A percentile compares a stretch with the other conserved stretches of the same genome.
These are phyloP conservation scores for Luffia ferchaultella DNA, from an alignment of 2,888 invertebrate species.

Conservation along the genomic window DNA sequence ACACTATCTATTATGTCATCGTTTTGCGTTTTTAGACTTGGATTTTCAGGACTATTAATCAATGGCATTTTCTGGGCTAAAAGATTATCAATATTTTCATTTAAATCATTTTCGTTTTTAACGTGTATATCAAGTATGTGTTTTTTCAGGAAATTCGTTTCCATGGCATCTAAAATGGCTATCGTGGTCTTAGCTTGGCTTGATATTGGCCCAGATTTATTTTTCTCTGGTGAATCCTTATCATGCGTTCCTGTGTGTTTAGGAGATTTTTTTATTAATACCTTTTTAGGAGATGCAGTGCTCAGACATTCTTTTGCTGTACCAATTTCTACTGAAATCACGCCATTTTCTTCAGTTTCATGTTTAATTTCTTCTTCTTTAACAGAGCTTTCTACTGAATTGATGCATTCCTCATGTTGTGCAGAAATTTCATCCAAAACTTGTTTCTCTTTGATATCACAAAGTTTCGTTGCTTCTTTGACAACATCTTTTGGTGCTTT, in stretches of 20 bases:
- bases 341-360: not conserved
- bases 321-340: slow-evolving; percentile 35
- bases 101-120: slow-evolving; percentile 43
- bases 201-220: slow-evolving; percentile 16
- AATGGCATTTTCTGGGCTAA: slow-evolving; percentile 1
- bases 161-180: slow-evolving; percentile 43
- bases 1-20: not conserved
- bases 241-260: slow-evolving; percentile 23
- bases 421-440: slow-evolving; percentile 21
- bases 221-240: not conserved
- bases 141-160: slow-evolving; percentile 40
- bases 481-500: slow-evolving; percentile 22
- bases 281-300: slow-evolving; percentile 34
- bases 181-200: slow-evolving; percentile 36
- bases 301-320: slow-evolving; percentile 47
- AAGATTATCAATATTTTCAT: slow-evolving; percentile 28
- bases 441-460: slow-evolving; percentile 46
- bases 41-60: slow-evolving; percentile 10
- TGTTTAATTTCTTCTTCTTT: not conserved
- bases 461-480: slow-evolving; percentile 41
- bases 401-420: slow-evolving; percentile 14
- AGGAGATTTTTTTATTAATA: slow-evolving; percentile 45
- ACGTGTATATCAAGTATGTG: slow-evolving; percentile 32
- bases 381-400: not conserved
- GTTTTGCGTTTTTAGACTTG: slow-evolving; percentile 5